phyloP scores from a whole-genome alignment of 2,797 vertebrate genomes.

The Ptychobarbus kaznakovi region DNA sequence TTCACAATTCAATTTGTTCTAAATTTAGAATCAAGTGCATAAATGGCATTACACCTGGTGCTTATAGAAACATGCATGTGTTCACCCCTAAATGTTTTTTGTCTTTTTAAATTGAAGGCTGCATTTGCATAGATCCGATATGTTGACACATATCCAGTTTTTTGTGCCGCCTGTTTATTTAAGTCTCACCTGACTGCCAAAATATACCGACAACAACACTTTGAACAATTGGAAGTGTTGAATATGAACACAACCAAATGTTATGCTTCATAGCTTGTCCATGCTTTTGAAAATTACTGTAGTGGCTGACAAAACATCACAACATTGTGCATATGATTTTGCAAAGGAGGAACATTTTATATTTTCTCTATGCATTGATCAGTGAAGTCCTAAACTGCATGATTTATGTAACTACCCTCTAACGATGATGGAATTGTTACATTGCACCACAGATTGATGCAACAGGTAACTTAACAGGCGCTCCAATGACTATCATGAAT shows the following conservation, averaged over 20 bases:
- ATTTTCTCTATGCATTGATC: not conserved
- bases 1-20: not conserved
- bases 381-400: not conserved
- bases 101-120: not conserved
- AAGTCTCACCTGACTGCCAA: not conserved
- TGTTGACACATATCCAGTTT: not conserved
- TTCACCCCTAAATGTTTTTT: not conserved
- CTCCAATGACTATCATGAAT: not conserved
- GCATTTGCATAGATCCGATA: not conserved
- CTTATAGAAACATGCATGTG: not conserved
- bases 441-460: not conserved
- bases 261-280: not conserved
- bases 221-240: not conserved
- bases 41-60: not conserved
- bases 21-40: no score
- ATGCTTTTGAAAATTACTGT: not conserved
- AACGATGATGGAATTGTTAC: not conserved
- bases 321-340: not conserved
- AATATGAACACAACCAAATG: not conserved
- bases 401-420: not conserved
- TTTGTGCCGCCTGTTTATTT: not conserved
- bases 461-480: not conserved
- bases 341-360: not conserved
- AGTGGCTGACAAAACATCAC: not conserved
- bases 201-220: not conserved